Evolutionary conservation across 2,888 invertebrate species (phyloP), one percentile per base, ranked within the genome.

Genomic region (Onthophagus sagittarius): DNA sequence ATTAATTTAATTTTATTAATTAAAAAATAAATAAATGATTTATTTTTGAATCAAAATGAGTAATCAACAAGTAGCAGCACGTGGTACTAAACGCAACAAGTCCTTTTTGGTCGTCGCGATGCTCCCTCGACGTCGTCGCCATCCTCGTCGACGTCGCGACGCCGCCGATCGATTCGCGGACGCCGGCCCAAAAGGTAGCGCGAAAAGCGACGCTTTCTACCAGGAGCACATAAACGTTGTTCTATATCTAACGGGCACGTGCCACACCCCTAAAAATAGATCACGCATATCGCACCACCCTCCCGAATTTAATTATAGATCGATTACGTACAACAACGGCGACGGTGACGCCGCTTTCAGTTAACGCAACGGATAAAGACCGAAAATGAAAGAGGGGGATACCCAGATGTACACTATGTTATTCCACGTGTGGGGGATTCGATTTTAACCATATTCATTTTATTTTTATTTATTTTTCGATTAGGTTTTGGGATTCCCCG

Each of bases 401-500:
- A 74, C 65, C 13, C 83, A 79, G 82, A 70, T 33, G 14, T 39
- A 15, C n/a, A n/a, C 39, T 63, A 63, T 70, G 84, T 84, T 67
- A 71, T 53, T 14, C 15, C 33, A 72, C 65, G 62, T 63, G 71
- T 64, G 33, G 33, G 64, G 64, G 64, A 14, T 15, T n/a, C 15
- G 13, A 63, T 13, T 64, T 11, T 2, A 64, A n/a, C 15, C 23
- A 64, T n/a, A n/a, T n/a, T n/a, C n/a, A n/a, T 33, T 9, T 64
- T 64, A 32, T 31, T n/a, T 63, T 33, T 62, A 62, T n/a, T 15
- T 31, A 62, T 69, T 76, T 67, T 75, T 82, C 81, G 70, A 23
- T 23, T 85, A 93, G 93, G 88, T 93, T 6, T 83, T 84, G 11
- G 90, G 90, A 6, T 92, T 93, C 81, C 86, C 88, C 5, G 87